phyloP scores from a whole-genome alignment of 2,888 invertebrate genomes.

The Oligia latruncula region DNA sequence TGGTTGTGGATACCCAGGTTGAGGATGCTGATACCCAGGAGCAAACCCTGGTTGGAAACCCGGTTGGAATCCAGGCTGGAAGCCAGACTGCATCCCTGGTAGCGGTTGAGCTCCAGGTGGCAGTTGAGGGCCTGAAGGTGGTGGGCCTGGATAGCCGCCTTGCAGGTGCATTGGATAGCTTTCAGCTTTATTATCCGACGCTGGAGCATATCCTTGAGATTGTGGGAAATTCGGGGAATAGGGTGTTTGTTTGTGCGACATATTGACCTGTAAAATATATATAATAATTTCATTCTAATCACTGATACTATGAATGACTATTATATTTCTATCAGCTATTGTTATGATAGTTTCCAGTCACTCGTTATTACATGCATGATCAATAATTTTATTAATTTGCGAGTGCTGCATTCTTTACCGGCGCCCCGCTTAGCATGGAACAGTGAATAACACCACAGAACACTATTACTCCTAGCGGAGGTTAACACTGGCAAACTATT shows the following conservation, averaged over 20 bases:
- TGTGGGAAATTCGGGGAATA: conserved; percentile 86
- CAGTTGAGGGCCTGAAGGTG: conserved; percentile 71
- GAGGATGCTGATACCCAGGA: conserved; percentile 72
- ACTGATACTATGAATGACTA: not conserved
- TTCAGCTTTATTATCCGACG: conserved; percentile 79
- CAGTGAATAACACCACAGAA: not conserved
- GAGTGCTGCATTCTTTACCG: conserved; percentile 21
- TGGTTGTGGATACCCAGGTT: conserved; percentile 66
- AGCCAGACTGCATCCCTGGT: conserved; percentile 84
- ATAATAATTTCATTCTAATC: not conserved
- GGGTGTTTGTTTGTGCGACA: conserved; percentile 85
- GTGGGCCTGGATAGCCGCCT: conserved; percentile 80
- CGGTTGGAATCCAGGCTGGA: conserved; percentile 82
- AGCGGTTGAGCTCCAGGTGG: conserved; percentile 82
- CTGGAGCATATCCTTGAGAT: conserved; percentile 84
- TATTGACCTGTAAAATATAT: conserved; percentile 70
- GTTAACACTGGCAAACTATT: conserved; percentile 15
- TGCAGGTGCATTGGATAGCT: conserved; percentile 79
- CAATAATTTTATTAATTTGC: conserved; percentile 6
- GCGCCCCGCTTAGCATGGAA: conserved; percentile 32
- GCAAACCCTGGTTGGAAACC: conserved; percentile 79
- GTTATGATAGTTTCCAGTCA: conserved; percentile 8
- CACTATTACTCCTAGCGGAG: not conserved
- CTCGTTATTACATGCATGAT: not conserved
- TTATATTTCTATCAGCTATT: not conserved